Evolutionary conservation across 2,113 vertebrate genomes (phyloP).

Genomic region (Fulmarus glacialis): DNA sequence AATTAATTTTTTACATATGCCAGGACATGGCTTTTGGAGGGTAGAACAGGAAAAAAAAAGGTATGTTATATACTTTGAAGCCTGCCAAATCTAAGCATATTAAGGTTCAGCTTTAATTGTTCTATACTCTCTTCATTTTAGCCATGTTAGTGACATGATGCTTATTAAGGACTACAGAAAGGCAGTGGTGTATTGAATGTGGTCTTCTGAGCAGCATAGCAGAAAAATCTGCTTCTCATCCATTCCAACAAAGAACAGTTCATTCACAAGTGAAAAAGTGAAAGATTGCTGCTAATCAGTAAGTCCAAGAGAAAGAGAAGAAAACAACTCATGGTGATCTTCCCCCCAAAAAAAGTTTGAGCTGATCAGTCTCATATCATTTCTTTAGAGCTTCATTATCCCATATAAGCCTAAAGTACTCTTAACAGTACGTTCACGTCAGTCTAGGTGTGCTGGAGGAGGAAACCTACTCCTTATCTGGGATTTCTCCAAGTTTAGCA

Average conservation of each 20-base stretch:
- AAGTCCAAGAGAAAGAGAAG: background rate
- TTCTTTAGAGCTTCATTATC: background rate
- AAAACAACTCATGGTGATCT: background rate
- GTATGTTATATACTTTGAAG: background rate
- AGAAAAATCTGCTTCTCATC: background rate
- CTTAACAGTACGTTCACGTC: background rate
- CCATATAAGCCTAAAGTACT: background rate
- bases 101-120: background rate
- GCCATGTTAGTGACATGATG: background rate
- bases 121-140: background rate
- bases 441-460: background rate
- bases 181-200: background rate
- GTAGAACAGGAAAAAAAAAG: background rate
- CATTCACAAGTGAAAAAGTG: background rate
- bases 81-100: background rate
- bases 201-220: background rate
- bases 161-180: background rate
- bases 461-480: background rate
- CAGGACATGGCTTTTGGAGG: background rate
- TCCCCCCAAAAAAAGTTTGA: background rate
- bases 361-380: background rate
- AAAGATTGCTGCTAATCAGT: background rate
- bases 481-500: background rate
- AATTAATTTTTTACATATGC: background rate
- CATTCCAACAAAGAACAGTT: background rate